These are phyloP conservation scores for Octodonta nipae DNA, from an alignment of 2,888 invertebrate species.

Conservation along the genomic window DNA sequence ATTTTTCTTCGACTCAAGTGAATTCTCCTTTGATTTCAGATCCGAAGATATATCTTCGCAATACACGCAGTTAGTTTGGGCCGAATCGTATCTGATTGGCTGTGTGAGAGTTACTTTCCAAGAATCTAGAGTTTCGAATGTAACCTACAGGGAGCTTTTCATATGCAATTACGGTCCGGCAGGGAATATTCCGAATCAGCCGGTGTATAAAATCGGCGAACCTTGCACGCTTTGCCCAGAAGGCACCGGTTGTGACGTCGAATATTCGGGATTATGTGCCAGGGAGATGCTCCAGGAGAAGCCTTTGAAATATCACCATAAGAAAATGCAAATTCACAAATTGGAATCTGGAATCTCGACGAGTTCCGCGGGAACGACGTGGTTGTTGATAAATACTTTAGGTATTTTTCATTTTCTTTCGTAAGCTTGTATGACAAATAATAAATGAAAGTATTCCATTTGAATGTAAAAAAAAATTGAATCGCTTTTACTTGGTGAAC, in stretches of 20 bases:
- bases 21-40: conserved; percentile 5
- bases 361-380: no score
- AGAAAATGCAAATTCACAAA: no score
- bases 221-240: conserved; percentile 26
- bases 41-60: conserved; percentile 8
- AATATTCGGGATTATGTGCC: conserved; percentile 26
- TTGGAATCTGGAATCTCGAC: no score
- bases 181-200: conserved; percentile 29
- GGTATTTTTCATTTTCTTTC: no score
- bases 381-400: no score
- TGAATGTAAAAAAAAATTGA: no score
- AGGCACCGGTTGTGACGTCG: conserved; percentile 25
- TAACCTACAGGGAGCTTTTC: conserved; percentile 27
- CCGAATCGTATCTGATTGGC: conserved; percentile 27
- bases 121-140: conserved; percentile 13
- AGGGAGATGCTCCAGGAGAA: conserved; percentile 13
- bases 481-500: no score
- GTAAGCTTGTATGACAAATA: no score
- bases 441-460: no score
- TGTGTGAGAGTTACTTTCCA: conserved; percentile 29
- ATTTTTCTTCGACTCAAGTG: not conserved
- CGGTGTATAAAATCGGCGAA: conserved; percentile 24
- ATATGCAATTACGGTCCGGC: conserved; percentile 34
- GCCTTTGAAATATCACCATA: no score
- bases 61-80: conserved; percentile 30